Evolutionary conservation across 2,888 invertebrate species (phyloP).

Genomic region (Brachyopa scutellaris): DNA sequence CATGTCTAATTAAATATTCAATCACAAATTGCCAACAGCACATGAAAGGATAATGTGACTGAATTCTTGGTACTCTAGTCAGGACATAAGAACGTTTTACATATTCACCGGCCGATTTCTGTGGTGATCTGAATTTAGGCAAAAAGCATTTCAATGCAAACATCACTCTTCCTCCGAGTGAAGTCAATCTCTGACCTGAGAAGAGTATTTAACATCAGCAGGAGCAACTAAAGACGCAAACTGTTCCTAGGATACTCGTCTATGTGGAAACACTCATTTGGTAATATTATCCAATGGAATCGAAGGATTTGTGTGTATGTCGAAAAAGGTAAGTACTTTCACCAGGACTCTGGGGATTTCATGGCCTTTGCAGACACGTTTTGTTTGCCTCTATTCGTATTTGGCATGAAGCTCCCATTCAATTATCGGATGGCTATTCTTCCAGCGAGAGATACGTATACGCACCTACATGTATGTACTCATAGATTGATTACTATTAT

Average conservation of each 20-base stretch:
- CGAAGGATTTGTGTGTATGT: conserved; percentile 29
- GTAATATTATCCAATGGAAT: conserved; percentile 40
- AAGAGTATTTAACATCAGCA: background rate
- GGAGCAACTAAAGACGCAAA: background rate
- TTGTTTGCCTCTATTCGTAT: no score
- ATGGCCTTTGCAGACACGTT: no score
- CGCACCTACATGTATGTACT: no score
- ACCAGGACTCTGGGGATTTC: conserved; percentile 7
- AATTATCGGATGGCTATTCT: no score
- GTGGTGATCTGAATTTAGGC: conserved; percentile 18
- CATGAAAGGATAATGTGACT: conserved; percentile 45
- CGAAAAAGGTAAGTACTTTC: conserved; percentile 37
- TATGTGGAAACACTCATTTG: conserved; percentile 10
- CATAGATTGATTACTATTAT: conserved; percentile 61
- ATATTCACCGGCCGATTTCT: background rate
- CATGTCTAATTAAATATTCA: conserved; percentile 63
- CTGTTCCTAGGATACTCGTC: background rate
- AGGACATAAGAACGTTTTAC: conserved; percentile 31
- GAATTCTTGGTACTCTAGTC: conserved; percentile 5
- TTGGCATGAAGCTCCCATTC: no score
- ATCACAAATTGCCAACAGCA: conserved; percentile 60
- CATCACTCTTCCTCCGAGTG: conserved; percentile 23
- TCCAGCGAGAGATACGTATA: no score
- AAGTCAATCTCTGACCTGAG: conserved; percentile 8
- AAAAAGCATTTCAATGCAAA: conserved; percentile 43